A percentile compares a stretch with the other conserved stretches of the same genome.
Evolutionary conservation across 2,797 vertebrate genomes (phyloP).

Genomic region (Gymnoscopelus microlampas): DNA sequence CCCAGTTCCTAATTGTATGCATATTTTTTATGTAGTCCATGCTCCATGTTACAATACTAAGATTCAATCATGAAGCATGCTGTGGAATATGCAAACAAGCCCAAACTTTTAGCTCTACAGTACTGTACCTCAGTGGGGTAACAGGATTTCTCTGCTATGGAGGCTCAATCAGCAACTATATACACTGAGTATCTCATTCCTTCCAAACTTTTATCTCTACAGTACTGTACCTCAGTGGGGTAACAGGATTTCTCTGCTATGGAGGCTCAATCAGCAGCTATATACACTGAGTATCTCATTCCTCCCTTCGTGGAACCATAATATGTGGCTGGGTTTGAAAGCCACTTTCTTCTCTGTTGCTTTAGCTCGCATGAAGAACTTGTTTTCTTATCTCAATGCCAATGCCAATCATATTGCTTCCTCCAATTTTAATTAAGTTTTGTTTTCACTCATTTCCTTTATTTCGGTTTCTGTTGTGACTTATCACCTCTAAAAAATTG

Average conservation of each 20-base stretch:
- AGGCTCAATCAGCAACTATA: constrained; percentile 24
- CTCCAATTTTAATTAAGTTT: constrained; percentile 57
- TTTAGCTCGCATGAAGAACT: constrained; percentile 45
- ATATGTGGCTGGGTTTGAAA: constrained; percentile 25
- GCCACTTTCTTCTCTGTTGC: constrained; percentile 3
- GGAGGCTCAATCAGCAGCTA: constrained; percentile 23
- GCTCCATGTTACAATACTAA: too few species aligned
- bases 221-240: constrained; percentile 21
- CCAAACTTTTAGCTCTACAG: constrained; percentile 18
- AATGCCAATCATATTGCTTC: constrained; percentile 42
- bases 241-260: constrained; percentile 6
- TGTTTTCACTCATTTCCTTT: constrained; percentile 34
- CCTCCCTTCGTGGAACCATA: constrained; percentile 26
- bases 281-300: constrained; percentile 8
- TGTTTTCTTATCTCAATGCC: constrained; percentile 52
- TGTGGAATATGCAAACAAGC: constrained; percentile 24
- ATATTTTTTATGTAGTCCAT: too few species aligned
- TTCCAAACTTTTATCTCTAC: constrained; percentile 21
- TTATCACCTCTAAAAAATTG: constrained; percentile 34
- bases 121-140: constrained; percentile 27
- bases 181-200: constrained; percentile 10
- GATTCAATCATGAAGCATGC: constrained; percentile 16
- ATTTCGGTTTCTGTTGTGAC: constrained; percentile 20
- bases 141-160: background rate
- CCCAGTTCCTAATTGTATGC: background rate